phyloP scores from a whole-genome alignment of 1,140 invertebrate species.

The Lamellibrachia luymesi region DNA sequence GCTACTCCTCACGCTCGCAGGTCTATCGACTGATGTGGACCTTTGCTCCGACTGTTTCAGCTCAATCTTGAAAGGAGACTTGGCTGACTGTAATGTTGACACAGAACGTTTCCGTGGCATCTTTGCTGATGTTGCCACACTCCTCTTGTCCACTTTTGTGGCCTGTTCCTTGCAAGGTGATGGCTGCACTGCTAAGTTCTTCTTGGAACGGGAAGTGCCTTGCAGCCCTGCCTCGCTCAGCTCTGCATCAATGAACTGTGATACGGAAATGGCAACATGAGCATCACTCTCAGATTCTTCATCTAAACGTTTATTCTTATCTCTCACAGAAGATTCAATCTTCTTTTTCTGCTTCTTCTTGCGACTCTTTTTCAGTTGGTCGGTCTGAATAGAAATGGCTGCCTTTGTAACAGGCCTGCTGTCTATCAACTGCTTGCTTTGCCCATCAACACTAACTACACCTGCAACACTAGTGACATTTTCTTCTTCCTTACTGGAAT shows the following conservation, averaged over 20 bases:
- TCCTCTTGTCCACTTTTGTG: neutral
- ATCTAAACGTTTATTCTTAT: neutral
- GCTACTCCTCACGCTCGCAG: neutral
- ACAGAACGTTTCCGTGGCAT: neutral
- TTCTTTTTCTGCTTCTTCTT: neutral
- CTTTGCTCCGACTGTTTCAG: neutral
- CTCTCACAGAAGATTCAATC: neutral
- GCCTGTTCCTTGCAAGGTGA: neutral
- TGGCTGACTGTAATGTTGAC: neutral
- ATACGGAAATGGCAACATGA: neutral
- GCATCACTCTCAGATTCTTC: neutral
- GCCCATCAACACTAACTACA: neutral
- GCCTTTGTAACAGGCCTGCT: neutral
- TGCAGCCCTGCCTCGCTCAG: neutral
- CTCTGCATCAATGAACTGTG: neutral
- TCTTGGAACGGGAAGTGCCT: neutral
- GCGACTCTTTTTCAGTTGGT: neutral
- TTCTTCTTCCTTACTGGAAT: neutral
- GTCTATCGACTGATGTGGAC: neutral
- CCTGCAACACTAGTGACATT: neutral
- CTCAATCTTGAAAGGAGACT: neutral
- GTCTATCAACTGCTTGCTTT: neutral
- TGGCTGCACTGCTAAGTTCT: neutral
- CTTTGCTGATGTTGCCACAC: neutral
- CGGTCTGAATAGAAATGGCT: neutral